phyloP scores from a whole-genome alignment of 2,888 invertebrate species.

The Frankliniella intonsa region DNA sequence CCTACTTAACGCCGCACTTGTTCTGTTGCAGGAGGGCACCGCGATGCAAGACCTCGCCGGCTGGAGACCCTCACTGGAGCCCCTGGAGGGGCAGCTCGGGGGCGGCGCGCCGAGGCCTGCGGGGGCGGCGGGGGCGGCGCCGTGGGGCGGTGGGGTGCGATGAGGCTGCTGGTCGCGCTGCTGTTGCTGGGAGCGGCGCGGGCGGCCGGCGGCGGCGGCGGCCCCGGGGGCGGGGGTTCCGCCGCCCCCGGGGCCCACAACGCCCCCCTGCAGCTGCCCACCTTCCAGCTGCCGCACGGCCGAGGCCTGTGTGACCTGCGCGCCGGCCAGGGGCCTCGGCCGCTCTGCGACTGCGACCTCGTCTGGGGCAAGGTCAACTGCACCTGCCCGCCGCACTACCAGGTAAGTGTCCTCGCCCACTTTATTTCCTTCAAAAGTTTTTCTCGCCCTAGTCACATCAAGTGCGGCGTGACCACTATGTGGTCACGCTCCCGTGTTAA shows the following conservation, averaged over 20 bases:
- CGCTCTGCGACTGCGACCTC: constrained; percentile 5
- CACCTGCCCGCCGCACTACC: constrained; percentile 21
- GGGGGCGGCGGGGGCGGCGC: not conserved
- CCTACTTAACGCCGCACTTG: not conserved
- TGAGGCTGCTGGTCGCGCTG: constrained; percentile 10
- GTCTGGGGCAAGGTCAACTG: not conserved
- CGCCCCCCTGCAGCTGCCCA: not conserved
- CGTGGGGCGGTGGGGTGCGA: not conserved
- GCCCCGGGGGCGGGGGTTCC: not conserved
- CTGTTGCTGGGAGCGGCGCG: constrained; percentile 14
- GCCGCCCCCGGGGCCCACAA: not conserved
- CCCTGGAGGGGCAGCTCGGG: not conserved
- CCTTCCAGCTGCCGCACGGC: not conserved
- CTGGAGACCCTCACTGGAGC: not conserved
- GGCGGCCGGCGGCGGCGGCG: not conserved
- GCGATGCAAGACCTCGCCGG: constrained; percentile 7
- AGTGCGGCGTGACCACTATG: too few species aligned
- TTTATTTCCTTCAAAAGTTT: too few species aligned
- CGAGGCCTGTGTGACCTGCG: constrained; percentile 3
- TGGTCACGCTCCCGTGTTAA: too few species aligned
- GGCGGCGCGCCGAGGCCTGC: not conserved
- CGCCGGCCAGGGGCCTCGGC: not conserved
- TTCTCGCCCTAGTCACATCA: too few species aligned
- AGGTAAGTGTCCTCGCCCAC: not conserved
- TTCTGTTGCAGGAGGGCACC: constrained; percentile 5